Percentiles rank a stretch among this genome's conserved stretches.
These are phyloP conservation scores for Rana temporaria DNA, from an alignment of 2,113 vertebrate species.

Conservation along the genomic window DNA sequence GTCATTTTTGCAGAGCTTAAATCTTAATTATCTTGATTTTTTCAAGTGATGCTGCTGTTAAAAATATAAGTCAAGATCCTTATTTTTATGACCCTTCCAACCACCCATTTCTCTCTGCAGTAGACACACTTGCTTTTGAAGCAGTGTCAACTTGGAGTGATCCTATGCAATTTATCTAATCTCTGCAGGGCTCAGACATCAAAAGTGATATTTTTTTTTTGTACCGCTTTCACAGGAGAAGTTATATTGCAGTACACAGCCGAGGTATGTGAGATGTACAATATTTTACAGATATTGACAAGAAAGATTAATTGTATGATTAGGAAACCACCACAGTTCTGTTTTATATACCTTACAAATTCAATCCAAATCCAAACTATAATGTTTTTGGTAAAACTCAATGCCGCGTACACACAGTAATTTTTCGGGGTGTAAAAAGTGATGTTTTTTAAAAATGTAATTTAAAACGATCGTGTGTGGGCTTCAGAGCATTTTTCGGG, in stretches of 20 bases:
- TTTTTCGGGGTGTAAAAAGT: no score
- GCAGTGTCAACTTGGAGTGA: conserved; percentile 34
- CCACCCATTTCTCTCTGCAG: conserved; percentile 23
- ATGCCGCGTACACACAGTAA: no score
- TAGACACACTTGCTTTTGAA: conserved; percentile 17
- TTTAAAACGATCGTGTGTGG: no score
- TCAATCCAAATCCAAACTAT: no score
- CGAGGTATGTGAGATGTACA: background rate
- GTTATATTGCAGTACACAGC: conserved; percentile 1
- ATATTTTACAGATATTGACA: conserved; percentile 18
- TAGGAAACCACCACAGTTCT: background rate
- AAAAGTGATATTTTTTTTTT: conserved; percentile 33
- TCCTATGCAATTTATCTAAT: conserved; percentile 51
- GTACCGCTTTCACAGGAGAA: background rate
- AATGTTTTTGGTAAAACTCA: no score
- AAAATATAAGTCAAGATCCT: conserved; percentile 53
- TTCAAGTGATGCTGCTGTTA: conserved; percentile 47
- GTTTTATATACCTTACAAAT: no score
- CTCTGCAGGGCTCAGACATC: conserved; percentile 39
- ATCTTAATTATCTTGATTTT: conserved; percentile 53
- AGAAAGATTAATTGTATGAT: background rate
- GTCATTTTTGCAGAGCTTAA: conserved; percentile 35
- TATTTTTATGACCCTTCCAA: conserved; percentile 46
- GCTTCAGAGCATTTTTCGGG: no score
- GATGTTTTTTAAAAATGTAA: no score